Percentiles rank a stretch among this genome's conserved stretches.
phyloP scores from a whole-genome alignment of 2,113 vertebrate genomes.

The Lasiurus borealis region DNA sequence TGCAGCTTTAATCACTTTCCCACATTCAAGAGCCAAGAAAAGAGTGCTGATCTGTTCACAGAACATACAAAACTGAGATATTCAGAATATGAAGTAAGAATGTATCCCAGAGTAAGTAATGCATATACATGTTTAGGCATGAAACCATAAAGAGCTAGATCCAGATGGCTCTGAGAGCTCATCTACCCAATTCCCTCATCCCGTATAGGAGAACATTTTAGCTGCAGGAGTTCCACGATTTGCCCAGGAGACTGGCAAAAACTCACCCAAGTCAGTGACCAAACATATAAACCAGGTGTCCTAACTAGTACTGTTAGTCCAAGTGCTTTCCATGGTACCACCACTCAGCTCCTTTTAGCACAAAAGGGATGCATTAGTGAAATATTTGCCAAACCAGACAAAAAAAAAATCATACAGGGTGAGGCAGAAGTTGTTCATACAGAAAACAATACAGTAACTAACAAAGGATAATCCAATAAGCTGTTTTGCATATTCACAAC shows the following conservation, averaged over 20 bases:
- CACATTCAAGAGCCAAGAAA: not conserved
- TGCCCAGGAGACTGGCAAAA: not conserved
- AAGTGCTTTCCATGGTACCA: conserved; percentile 1
- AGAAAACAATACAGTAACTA: not conserved
- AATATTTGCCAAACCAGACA: not conserved
- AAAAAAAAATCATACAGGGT: not conserved
- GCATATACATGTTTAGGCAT: not conserved
- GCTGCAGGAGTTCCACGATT: not conserved
- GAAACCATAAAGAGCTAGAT: not conserved
- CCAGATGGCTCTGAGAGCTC: not conserved
- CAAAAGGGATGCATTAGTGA: not conserved
- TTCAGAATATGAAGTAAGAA: not conserved
- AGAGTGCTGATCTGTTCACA: not conserved
- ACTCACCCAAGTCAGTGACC: not conserved
- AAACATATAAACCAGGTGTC: not conserved
- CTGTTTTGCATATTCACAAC: not conserved
- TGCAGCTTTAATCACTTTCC: not conserved
- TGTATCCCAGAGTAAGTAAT: not conserved
- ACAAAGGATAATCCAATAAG: not conserved
- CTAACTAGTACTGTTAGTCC: not conserved
- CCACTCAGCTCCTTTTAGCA: not conserved
- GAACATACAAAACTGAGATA: not conserved
- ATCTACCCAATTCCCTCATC: not conserved
- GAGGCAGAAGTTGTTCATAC: not conserved
- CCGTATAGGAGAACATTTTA: not conserved